These are phyloP conservation scores for Argyresthia albistria DNA, from an alignment of 2,888 invertebrate genomes.

Conservation along the genomic window DNA sequence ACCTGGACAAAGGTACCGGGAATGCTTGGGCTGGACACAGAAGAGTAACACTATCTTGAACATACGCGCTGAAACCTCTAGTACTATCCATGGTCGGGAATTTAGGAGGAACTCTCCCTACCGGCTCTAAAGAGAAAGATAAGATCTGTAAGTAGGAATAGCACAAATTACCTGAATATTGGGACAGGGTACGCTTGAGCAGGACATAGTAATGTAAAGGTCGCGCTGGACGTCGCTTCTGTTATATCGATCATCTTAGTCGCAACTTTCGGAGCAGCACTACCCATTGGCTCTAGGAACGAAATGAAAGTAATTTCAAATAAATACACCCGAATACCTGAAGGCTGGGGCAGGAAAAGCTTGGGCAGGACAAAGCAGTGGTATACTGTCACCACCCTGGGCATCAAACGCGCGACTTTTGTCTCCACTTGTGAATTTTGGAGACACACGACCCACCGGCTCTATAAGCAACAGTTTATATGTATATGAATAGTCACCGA, in stretches of 20 bases:
- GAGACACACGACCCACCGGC: conserved; percentile 78
- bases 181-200: conserved; percentile 79
- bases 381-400: conserved; percentile 55
- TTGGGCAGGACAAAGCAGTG: conserved; percentile 81
- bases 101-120: conserved; percentile 77
- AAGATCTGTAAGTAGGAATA: not conserved
- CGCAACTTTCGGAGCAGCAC: conserved; percentile 78
- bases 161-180: conserved; percentile 73
- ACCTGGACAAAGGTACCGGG: conserved; percentile 77
- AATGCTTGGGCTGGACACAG: conserved; percentile 81
- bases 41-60: conserved; percentile 73
- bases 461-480: conserved; percentile 51
- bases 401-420: conserved; percentile 77
- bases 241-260: conserved; percentile 66
- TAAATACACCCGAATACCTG: conserved; percentile 59
- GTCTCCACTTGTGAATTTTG: conserved; percentile 76
- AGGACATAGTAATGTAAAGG: conserved; percentile 71
- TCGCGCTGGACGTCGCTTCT: conserved; percentile 38
- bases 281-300: conserved; percentile 78
- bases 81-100: conserved; percentile 80
- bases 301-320: conserved; percentile 6
- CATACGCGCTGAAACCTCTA: conserved; percentile 62
- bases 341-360: conserved; percentile 79
- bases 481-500: not conserved
- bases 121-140: conserved; percentile 60